A percentile compares a stretch with the other conserved stretches of the same genome.
These are phyloP conservation scores for Mamestra configurata DNA, from an alignment of 1,140 invertebrate species.

Conservation along the genomic window DNA sequence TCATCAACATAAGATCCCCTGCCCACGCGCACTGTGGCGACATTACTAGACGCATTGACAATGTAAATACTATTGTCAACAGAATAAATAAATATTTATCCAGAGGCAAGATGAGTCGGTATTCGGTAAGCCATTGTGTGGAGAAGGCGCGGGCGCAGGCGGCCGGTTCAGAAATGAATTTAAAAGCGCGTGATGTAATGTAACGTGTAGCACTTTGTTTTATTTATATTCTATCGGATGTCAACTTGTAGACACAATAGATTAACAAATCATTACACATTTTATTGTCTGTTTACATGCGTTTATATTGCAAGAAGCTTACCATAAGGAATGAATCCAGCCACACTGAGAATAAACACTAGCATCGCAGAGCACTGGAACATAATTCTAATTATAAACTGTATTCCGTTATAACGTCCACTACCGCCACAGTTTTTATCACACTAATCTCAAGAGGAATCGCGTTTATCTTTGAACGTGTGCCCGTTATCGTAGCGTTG, in stretches of 20 bases:
- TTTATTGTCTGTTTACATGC: neutral
- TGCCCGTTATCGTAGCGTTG: constrained; percentile 70
- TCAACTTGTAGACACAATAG: constrained; percentile 47
- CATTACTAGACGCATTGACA: constrained; percentile 70
- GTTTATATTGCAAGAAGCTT: constrained; percentile 55
- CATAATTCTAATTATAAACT: constrained; percentile 59
- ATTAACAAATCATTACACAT: constrained; percentile 53
- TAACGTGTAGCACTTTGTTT: constrained; percentile 60
- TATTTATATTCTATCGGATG: constrained; percentile 44
- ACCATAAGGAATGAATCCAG: constrained; percentile 69
- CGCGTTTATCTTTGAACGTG: constrained; percentile 71
- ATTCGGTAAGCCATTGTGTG: constrained; percentile 72
- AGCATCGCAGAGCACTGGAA: constrained; percentile 66
- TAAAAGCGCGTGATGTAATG: constrained; percentile 66
- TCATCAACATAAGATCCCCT: constrained; percentile 75
- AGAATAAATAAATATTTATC: constrained; percentile 86
- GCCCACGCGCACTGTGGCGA: constrained; percentile 71
- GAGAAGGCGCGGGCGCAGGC: constrained; percentile 64
- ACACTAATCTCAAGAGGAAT: constrained; percentile 74
- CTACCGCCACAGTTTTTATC: constrained; percentile 67
- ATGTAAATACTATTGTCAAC: constrained; percentile 87
- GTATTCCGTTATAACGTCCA: constrained; percentile 57
- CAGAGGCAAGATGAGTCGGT: constrained; percentile 76
- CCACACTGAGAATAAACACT: constrained; percentile 64
- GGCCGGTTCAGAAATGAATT: constrained; percentile 61